Base-by-base conservation (phyloP, 2,797 vertebrate species). In the Mastacembelus armatus region DNA sequence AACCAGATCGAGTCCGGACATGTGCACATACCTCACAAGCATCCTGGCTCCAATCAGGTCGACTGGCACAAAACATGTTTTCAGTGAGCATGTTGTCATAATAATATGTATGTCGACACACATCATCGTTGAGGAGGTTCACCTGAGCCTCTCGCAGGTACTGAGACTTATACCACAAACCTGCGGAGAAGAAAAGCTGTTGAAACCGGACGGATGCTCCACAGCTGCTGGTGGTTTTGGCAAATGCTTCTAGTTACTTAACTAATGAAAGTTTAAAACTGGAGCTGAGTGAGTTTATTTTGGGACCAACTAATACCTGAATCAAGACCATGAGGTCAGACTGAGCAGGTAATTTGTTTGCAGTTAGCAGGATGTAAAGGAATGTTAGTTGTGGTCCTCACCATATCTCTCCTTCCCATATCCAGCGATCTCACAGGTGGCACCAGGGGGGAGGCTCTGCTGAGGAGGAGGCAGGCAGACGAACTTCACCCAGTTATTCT, bases 1-100 rank as follows among this genome's bases (percentile, higher is more conserved):
- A 21, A 2, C 3, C 14, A 0, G 22, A 45, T 66, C 64, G 0
- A 26, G 74, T 52, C 22, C 1, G 5, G 74, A 51, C 76, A 6
- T 21, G 78, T 26, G 2, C 29, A 58, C 12, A 63, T 91, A 98
- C 97, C 93, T 95, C 90, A 66, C 97, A 98, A 1, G 95, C 87
- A 47, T 98, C 97, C 19, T 81, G 91, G 66, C 88, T 81, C 97
- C 97, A 98, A 15, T 81, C 77, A 0, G 90, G 81, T 29, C 90
- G 92, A 6, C 90, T 94, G 8, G 97, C 97, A 77, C 97, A 98
- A 24, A 98, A 83, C 97, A 98, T 98, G 75, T 96, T 96, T 12
- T 85, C 84, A 15, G 92, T 96, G 66, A 98, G 86, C 80, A 84
- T 77, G 43, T 74, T 62, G 29, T 8, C 89, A 0, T 95, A 95